phyloP scores from a whole-genome alignment of 2,113 vertebrate species.

The Pholis gunnellus region DNA sequence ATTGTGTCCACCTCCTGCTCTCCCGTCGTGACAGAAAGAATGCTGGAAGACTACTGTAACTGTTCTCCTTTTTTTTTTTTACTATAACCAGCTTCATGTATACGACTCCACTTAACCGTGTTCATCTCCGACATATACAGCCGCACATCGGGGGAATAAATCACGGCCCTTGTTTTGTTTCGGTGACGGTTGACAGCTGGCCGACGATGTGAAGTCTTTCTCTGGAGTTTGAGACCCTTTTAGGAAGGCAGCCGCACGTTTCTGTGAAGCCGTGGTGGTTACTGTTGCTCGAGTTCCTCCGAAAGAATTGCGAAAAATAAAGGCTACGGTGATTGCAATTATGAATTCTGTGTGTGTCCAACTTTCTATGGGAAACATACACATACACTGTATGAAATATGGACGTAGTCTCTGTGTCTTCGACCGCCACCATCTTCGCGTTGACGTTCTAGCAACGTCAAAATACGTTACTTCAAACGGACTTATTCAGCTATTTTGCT shows the following conservation, averaged over 20 bases:
- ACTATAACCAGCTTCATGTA: not conserved
- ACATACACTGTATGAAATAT: too few relatives aligned
- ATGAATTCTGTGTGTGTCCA: too few relatives aligned
- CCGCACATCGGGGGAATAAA: not conserved
- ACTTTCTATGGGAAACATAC: too few relatives aligned
- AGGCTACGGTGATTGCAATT: too few relatives aligned
- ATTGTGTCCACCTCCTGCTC: constrained; percentile 62
- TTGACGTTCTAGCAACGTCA: too few relatives aligned
- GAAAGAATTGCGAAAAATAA: not conserved
- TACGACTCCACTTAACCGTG: not conserved
- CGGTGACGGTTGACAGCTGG: not conserved
- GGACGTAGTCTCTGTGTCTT: too few relatives aligned
- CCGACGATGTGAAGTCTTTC: not conserved
- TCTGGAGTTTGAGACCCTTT: not conserved
- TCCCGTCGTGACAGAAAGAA: constrained; percentile 32
- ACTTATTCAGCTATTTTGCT: too few relatives aligned
- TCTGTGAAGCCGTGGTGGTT: not conserved
- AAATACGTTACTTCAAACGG: too few relatives aligned
- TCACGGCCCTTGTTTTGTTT: constrained; percentile 7
- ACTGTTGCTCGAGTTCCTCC: not conserved
- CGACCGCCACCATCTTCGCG: too few relatives aligned
- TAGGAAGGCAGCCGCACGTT: not conserved
- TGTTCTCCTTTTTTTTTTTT: not conserved
- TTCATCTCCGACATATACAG: not conserved
- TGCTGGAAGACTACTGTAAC: constrained; percentile 38